Base-by-base conservation (phyloP, 2,888 invertebrate species). In the Polydrusus pterygomalis region DNA sequence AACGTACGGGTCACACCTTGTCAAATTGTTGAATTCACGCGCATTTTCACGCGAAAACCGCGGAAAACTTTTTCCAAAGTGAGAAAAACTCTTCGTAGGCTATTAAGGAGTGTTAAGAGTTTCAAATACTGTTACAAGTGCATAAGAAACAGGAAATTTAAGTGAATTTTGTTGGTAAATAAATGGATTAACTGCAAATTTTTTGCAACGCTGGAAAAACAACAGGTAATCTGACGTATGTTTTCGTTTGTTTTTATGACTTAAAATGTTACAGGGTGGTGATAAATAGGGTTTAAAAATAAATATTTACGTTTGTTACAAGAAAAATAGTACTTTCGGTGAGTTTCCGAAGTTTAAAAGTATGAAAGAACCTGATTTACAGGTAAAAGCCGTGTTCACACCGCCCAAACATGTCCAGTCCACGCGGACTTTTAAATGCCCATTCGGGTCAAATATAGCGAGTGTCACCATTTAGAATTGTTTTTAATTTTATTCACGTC, bases 371-470 rank as follows among this genome's bases (percentile, higher is more conserved):
- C 72, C 56, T 62, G 69, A 74, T 71, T n/a, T 74, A 84, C 85
- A 86, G 86, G 86, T 86, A 86, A 84, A 86, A 86, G 86, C 83
- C 85, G 78, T 82, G 82, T 84, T 86, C 80, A 86, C 86, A 85
- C 82, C 63, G 80, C 79, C 77, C 77, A 80, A 84, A 80, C 80
- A 79, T 79, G 79, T 60, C 38, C 60, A 38, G 49, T 64, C 73
- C 82, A 82, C 83, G 83, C 81, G 75, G 84, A 82, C 82, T 83
- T 85, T 85, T 86, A 85, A 86, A 86, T 85, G 85, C 81, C 85
- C 84, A 81, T 83, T 83, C 84, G 82, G 80, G 84, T 82, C 83
- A 82, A 83, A 83, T 82, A 82, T 79, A 81, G 80, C 78, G 82
- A 81, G 79, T 83, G 81, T 79, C 81, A 80, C 78, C 73, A 49